phyloP scores from a whole-genome alignment of 2,888 invertebrate genomes.

The Nymphalis urticae region DNA sequence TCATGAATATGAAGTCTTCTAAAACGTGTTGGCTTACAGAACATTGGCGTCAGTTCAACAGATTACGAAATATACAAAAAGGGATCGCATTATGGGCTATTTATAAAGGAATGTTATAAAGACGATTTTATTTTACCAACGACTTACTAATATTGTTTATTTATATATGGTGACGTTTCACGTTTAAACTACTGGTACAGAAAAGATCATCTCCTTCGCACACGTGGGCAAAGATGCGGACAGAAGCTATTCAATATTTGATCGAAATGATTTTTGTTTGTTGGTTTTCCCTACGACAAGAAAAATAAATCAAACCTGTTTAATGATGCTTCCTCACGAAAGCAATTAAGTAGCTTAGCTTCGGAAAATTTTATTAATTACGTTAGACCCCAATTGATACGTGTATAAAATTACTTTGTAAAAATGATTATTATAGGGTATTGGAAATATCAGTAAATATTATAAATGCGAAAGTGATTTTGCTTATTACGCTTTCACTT shows the following conservation, averaged over 20 bases:
- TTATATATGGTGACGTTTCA: not conserved
- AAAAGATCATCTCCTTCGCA: no score
- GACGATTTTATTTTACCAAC: not conserved
- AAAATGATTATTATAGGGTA: not conserved
- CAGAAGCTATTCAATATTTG: no score
- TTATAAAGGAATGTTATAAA: constrained; percentile 10
- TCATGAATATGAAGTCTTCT: not conserved
- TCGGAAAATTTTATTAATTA: not conserved
- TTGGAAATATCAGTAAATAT: no score
- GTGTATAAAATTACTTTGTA: not conserved
- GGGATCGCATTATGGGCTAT: constrained; percentile 11
- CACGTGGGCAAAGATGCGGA: no score
- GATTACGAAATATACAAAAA: constrained; percentile 18
- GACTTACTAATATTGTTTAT: not conserved
- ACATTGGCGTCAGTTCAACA: constrained; percentile 19
- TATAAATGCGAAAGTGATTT: no score
- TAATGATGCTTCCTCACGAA: not conserved
- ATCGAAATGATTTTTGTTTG: no score
- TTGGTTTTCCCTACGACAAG: not conserved
- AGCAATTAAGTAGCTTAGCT: not conserved
- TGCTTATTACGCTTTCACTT: no score
- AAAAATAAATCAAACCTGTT: not conserved
- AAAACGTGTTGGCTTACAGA: constrained; percentile 14
- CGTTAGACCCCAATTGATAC: not conserved
- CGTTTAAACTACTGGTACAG: not conserved